Conservation (phyloP, 1,140 invertebrate species). For the Kradibia gibbosae region DNA sequence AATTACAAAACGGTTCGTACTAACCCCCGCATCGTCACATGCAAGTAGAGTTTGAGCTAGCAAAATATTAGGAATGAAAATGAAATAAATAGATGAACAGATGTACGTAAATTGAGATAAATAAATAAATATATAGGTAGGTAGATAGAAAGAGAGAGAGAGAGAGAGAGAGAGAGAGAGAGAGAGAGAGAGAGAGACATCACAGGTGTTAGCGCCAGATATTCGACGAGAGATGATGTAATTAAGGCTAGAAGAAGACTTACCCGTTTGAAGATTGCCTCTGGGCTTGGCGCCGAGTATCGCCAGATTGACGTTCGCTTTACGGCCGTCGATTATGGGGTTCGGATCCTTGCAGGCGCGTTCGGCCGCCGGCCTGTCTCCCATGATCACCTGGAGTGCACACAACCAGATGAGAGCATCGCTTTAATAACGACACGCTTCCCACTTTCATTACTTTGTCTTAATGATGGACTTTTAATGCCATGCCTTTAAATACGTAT, state of each 20-base stretch:
- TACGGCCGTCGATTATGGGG: conserved; percentile 98
- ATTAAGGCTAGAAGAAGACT: conserved; percentile 60
- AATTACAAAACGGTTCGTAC: too few relatives aligned
- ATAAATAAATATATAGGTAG: not conserved
- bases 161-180: not conserved
- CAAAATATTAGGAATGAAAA: too few relatives aligned
- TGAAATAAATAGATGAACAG: not conserved
- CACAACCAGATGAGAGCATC: conserved; percentile 46
- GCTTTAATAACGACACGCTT: conserved; percentile 46
- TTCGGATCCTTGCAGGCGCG: conserved; percentile 98
- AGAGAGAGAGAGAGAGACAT: not conserved
- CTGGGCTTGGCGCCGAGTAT: conserved; percentile 97
- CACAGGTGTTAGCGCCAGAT: not conserved
- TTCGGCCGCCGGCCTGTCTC: conserved; percentile 92
- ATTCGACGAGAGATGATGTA: not conserved
- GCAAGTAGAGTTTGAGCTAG: too few relatives aligned
- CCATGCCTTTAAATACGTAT: too few relatives aligned
- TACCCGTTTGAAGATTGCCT: conserved; percentile 86
- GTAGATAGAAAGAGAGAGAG: not conserved
- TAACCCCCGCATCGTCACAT: too few relatives aligned
- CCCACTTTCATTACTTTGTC: conserved; percentile 8
- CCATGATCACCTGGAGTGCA: conserved; percentile 93
- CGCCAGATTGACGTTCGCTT: conserved; percentile 98
- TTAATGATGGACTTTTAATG: too few relatives aligned
- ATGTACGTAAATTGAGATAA: not conserved